phyloP scores from a whole-genome alignment of 2,113 vertebrate genomes.

The Chloroceryle aenea region DNA sequence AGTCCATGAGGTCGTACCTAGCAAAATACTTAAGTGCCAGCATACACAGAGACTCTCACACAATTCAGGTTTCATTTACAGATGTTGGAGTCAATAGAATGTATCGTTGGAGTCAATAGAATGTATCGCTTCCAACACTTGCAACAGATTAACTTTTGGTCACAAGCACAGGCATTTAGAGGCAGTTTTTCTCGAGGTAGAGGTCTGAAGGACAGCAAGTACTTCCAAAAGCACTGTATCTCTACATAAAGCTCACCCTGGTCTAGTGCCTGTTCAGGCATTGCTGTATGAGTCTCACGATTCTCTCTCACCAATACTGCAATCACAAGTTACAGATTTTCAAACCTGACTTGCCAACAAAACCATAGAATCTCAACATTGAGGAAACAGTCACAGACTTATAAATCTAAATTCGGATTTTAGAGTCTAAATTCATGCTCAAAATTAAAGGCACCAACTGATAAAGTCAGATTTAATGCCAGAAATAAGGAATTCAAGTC shows the following conservation, averaged over 20 bases:
- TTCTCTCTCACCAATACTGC: background rate
- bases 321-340: background rate
- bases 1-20: background rate
- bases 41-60: rapidly evolving
- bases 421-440: background rate
- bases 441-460: background rate
- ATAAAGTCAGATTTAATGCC: background rate
- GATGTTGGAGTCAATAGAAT: background rate
- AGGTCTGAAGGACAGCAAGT: background rate
- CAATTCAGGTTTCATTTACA: background rate
- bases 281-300: background rate
- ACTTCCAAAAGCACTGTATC: background rate
- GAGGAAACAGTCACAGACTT: background rate
- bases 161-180: background rate
- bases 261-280: background rate
- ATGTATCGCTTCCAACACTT: background rate
- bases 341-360: background rate
- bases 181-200: background rate
- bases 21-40: background rate
- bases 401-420: background rate
- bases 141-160: background rate
- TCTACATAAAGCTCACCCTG: background rate
- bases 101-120: background rate
- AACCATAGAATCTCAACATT: background rate
- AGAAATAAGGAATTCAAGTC: background rate